Percentiles rank a stretch among this genome's conserved stretches.
phyloP scores from a whole-genome alignment of 2,113 vertebrate species.

The Gobiocypris rarus region DNA sequence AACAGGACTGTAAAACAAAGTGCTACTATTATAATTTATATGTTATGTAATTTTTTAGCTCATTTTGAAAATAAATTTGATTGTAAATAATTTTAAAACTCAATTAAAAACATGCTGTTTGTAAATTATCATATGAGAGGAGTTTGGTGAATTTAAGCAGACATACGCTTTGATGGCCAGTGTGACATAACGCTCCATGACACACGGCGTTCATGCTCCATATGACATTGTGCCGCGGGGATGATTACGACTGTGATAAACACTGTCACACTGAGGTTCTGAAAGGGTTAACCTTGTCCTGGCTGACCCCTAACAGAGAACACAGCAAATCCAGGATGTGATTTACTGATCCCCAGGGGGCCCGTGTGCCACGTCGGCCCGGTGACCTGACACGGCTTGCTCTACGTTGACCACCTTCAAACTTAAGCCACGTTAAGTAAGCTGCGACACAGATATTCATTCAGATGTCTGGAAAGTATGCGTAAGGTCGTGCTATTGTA shows the following conservation, averaged over 20 bases:
- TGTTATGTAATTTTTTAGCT: not conserved
- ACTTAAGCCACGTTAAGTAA: not conserved
- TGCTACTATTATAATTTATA: no score
- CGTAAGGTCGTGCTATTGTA: not conserved
- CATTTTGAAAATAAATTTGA: not conserved
- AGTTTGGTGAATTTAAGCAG: not conserved
- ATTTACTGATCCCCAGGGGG: conserved; percentile 26
- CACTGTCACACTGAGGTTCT: not conserved
- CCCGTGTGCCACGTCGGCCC: not conserved
- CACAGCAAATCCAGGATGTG: conserved; percentile 37
- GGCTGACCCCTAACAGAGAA: not conserved
- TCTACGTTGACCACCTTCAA: not conserved
- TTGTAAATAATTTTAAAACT: not conserved
- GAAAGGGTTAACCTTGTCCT: conserved; percentile 37
- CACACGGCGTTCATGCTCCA: not conserved
- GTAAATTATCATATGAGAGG: not conserved
- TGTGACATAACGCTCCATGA: conserved; percentile 5
- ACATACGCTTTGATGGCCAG: not conserved
- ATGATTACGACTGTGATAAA: conserved; percentile 19
- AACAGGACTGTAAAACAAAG: no score
- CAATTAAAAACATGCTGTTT: not conserved
- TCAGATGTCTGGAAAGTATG: conserved; percentile 13
- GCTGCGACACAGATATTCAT: not conserved
- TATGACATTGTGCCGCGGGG: conserved; percentile 21
- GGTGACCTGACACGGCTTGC: not conserved